A percentile compares a stretch with the other conserved stretches of the same genome.
Conservation (phyloP, 2,113 vertebrate genomes). For the Ageneiosus marmoratus region DNA sequence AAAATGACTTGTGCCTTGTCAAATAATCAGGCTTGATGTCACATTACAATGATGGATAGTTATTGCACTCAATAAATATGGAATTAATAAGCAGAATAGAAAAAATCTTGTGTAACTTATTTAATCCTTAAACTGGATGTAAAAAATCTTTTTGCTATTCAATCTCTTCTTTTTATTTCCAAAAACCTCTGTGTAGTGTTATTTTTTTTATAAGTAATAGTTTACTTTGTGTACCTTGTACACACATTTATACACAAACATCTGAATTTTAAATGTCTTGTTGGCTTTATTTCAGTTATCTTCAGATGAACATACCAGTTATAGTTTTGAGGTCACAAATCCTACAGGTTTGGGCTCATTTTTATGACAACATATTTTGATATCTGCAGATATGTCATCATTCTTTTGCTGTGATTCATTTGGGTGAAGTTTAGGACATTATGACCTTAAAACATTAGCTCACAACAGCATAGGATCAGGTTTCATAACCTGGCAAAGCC, state of each 20-base stretch:
- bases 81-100: background rate
- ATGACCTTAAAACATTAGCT: slow-evolving; percentile 35
- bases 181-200: background rate
- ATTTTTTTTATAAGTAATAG: background rate
- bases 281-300: background rate
- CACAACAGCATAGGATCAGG: slow-evolving; percentile 7
- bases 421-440: slow-evolving; percentile 20
- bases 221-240: background rate
- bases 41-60: background rate
- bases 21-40: background rate
- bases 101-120: background rate
- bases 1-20: background rate
- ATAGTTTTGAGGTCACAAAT: background rate
- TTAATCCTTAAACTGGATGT: background rate
- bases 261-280: background rate
- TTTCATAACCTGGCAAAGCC: slow-evolving; percentile 25
- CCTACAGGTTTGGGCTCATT: background rate
- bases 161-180: background rate
- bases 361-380: background rate
- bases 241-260: background rate
- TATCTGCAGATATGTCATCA: slow-evolving; percentile 11
- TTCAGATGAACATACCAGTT: background rate
- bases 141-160: background rate
- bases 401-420: slow-evolving; percentile 3
- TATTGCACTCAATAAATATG: background rate